Evolutionary conservation across 2,113 vertebrate genomes (phyloP).

Genomic region (Otis tarda): DNA sequence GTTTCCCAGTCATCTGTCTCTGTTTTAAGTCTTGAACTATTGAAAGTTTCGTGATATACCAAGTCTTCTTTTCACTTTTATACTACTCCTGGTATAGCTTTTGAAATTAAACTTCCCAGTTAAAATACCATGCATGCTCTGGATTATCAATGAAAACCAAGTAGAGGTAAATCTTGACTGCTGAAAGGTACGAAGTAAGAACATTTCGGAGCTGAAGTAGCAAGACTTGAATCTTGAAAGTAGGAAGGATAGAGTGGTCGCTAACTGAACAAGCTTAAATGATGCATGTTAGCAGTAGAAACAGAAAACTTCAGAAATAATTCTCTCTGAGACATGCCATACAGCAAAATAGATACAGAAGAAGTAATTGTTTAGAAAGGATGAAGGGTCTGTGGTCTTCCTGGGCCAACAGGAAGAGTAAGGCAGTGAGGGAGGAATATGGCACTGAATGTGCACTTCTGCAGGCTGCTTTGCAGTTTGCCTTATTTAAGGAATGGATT

Average conservation of each 20-base stretch:
- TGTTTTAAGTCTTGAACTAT: not conserved
- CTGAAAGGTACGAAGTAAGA: not conserved
- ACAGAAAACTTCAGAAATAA: not conserved
- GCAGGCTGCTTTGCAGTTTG: not conserved
- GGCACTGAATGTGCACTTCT: not conserved
- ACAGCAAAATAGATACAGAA: not conserved
- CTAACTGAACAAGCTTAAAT: not conserved
- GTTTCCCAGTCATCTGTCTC: not conserved
- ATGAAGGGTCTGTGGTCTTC: not conserved
- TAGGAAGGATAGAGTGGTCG: not conserved
- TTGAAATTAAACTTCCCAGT: not conserved
- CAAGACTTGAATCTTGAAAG: not conserved
- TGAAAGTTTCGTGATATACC: not conserved
- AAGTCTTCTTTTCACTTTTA: not conserved
- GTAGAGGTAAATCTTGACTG: not conserved
- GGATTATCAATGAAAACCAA: not conserved
- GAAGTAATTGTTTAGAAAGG: not conserved
- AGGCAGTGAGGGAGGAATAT: not conserved
- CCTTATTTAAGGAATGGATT: not conserved
- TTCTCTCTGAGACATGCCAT: not conserved
- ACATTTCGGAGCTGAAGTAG: not conserved
- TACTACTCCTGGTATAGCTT: not conserved
- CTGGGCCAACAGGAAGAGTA: not conserved
- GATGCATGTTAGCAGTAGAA: not conserved
- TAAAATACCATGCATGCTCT: not conserved